phyloP scores from a whole-genome alignment of 2,113 vertebrate genomes.

The Menidia beryllina region DNA sequence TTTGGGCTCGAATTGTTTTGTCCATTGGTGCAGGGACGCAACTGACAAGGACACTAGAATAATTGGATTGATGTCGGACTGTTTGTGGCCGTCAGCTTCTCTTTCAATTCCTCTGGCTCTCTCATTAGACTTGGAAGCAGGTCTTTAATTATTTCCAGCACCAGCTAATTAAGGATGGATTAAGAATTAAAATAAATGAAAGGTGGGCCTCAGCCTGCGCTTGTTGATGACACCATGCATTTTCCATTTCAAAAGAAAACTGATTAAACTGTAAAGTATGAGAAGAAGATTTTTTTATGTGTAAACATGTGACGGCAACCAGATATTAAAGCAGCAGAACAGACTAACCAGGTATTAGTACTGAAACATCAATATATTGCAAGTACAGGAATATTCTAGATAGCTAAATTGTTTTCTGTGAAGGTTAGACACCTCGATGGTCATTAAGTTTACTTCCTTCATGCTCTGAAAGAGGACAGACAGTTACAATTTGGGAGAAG shows the following conservation, averaged over 20 bases:
- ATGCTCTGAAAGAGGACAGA: too few species aligned
- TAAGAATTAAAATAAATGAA: constrained; percentile 54
- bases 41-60: constrained; percentile 58
- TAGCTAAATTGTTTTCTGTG: too few species aligned
- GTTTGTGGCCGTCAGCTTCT: constrained; percentile 51
- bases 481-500: too few species aligned
- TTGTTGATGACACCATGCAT: constrained; percentile 31
- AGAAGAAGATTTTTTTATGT: too few species aligned
- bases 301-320: too few species aligned
- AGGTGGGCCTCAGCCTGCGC: constrained; percentile 36
- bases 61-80: constrained; percentile 66
- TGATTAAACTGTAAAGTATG: not conserved
- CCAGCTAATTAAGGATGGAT: constrained; percentile 59
- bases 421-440: too few species aligned
- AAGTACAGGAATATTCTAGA: too few species aligned
- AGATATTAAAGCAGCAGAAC: too few species aligned
- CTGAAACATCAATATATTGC: too few species aligned
- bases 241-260: constrained; percentile 49
- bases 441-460: too few species aligned
- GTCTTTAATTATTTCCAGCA: constrained; percentile 67
- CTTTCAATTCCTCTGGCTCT: constrained; percentile 58
- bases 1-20: constrained; percentile 33
- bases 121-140: constrained; percentile 61
- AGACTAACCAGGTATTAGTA: too few species aligned
- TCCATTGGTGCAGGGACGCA: constrained; percentile 35